Evolutionary conservation across 2,888 invertebrate species (phyloP), one percentile per base, ranked within the genome.

Genomic region (Drosophila longiperda): DNA sequence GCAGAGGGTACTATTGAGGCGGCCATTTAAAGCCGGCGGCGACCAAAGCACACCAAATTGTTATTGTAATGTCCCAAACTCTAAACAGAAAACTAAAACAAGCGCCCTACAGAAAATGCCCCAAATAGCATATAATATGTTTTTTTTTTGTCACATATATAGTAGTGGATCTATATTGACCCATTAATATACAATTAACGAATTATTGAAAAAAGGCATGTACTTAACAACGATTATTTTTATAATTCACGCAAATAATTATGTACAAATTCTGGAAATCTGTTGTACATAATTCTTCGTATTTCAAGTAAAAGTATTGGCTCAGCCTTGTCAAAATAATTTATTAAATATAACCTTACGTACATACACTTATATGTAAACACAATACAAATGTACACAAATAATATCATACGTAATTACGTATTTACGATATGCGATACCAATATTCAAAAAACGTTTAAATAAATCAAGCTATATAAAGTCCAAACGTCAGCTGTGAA

Each of bases 31-130:
- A 20, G 38, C 26, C 12, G 49, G 64, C 49, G 36, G 42, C 32
- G 57, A 65, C 64, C 49, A 67, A 80, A 89, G 72, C 79, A 88
- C 75, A 90, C 90, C 90, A 90, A 85, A 88, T 88, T 83, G 83
- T 85, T 85, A 80, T 76, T 75, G 65, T 87, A 84, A 80, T 83
- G 73, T 66, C 76, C 82, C 79, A 70, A 71, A 66, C 80, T 76
- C 77, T 53, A 34, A 69, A 38, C 52, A 20, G n/a, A 54, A 50
- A 15, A 48, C 20, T 48, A 36, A 55, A 26, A 36, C 42, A 33
- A 62, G 15, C 29, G 5, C n/a, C 38, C 15, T 32, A 45, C 20
- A 23, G 45, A 26, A 23, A 17, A 38, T n/a, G 17, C 26, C 42
- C 36, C n/a, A 29, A 48, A 23, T 36, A 49, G 32, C 50, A 42